Base-by-base conservation (phyloP, 2,113 vertebrate genomes). In the Myocastor coypus region DNA sequence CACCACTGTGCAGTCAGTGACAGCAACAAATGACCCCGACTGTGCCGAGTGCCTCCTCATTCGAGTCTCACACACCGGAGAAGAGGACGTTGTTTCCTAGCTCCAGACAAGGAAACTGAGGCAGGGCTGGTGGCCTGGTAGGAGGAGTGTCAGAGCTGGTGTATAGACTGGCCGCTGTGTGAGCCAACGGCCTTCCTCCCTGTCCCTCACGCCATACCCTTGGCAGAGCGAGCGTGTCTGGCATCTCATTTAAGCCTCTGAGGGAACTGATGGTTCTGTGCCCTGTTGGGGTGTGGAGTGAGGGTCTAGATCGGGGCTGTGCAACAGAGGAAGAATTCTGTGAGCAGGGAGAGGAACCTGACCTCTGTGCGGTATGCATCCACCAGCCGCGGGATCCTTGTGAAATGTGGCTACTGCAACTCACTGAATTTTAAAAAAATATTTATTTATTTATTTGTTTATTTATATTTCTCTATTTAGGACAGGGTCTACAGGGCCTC, bases 401-500 rank as follows among this genome's bases (percentile, higher is more conserved):
- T 8, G 42, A 66, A 91, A 83, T 78, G 46, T 94, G 81, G 42
- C 37, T 64, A 30, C 7, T 75, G 66, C 8, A 52, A 83, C 83
- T 92, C 92, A 89, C 46, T 90, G 94, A 61, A 57, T 86, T 94
- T 82, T 92, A 91, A 94, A 95, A 46, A 46, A 5, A 5, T 46
- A 46, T 46, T 4, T 46, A 46, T 46, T 46, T 46, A 8, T 46
- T 46, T 46, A n/a, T n/a, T n/a, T n/a, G n/a, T n/a, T n/a, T n/a
- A n/a, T n/a, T n/a, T n/a, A n/a, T n/a, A n/a, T 46, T 46, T 46
- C 46, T 46, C 46, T 46, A 46, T 46, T 46, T 46, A 46, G 46
- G 46, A 46, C 46, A 46, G 46, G 46, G 46, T 46, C 46, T 46
- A 46, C 46, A 46, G 46, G 46, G 46, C 8, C 46, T 46, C 46